Percentiles rank a stretch among this genome's conserved stretches.
Evolutionary conservation across 2,888 invertebrate species (phyloP).

Genomic region (Tipula confusa): DNA sequence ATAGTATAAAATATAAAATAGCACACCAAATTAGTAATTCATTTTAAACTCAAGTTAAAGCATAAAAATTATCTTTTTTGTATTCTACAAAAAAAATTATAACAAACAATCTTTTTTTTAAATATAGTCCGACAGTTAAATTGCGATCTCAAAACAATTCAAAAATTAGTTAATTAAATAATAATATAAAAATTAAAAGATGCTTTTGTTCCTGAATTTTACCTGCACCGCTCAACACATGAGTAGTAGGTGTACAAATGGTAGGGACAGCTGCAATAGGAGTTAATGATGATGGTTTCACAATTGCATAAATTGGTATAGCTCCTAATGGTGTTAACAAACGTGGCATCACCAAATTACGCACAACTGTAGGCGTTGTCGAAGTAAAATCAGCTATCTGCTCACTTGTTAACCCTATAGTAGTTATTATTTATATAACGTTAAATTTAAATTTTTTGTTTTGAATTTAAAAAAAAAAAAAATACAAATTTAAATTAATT

Average conservation of each 20-base stretch:
- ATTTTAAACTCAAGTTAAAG: conserved; percentile 20
- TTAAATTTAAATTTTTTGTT: neutral
- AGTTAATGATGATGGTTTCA: conserved; percentile 38
- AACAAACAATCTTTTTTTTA: neutral
- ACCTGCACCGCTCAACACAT: conserved; percentile 38
- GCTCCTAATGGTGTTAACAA: conserved; percentile 36
- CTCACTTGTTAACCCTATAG: conserved; percentile 17
- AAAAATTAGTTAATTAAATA: neutral
- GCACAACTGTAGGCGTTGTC: conserved; percentile 30
- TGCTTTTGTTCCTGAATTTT: conserved; percentile 26
- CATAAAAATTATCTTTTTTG: neutral
- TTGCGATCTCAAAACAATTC: neutral
- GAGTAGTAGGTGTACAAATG: conserved; percentile 33
- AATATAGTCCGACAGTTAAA: neutral
- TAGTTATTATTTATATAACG: neutral
- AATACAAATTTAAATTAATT: neutral
- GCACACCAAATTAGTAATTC: conserved; percentile 20
- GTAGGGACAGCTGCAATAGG: conserved; percentile 36
- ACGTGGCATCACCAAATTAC: conserved; percentile 38
- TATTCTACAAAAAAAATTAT: neutral
- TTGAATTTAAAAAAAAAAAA: neutral
- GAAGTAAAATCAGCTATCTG: neutral
- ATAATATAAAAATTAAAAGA: neutral
- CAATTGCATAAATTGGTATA: conserved; percentile 38
- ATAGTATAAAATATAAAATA: neutral